Percentiles rank a stretch among this genome's conserved stretches.
Evolutionary conservation across 2,113 vertebrate genomes (phyloP).

Genomic region (Elanus axillaris): DNA sequence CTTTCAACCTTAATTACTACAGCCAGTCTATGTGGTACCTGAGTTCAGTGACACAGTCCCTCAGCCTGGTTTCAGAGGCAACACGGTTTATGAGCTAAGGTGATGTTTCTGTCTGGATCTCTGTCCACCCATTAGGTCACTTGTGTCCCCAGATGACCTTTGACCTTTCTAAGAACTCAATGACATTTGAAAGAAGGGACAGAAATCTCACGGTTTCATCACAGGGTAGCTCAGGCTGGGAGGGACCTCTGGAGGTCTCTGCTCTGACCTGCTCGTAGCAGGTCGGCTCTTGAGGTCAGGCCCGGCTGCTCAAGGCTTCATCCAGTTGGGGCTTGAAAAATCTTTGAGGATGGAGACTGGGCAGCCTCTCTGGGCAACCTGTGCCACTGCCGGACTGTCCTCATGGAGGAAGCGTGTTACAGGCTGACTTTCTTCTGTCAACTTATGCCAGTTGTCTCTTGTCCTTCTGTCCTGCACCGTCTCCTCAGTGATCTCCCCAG

Average conservation of each 20-base stretch:
- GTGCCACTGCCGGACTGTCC: too few relatives aligned
- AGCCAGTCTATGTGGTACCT: neutral
- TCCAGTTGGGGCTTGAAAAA: neutral
- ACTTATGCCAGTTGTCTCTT: neutral
- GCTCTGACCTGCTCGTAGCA: neutral
- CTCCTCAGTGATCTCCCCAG: neutral
- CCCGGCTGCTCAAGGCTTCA: neutral
- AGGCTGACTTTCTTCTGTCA: neutral
- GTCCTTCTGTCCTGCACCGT: neutral
- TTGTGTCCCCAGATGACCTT: neutral
- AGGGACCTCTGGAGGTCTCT: neutral
- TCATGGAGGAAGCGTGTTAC: rapidly evolving
- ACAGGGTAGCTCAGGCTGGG: neutral
- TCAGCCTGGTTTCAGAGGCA: neutral
- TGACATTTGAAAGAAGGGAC: neutral
- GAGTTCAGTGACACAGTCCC: neutral
- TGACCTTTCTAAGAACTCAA: neutral
- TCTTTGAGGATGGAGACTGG: neutral
- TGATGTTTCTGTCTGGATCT: neutral
- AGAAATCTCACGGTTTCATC: neutral
- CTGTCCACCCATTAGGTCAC: neutral
- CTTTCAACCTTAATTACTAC: conserved; percentile 25
- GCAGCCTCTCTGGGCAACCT: neutral
- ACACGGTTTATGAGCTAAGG: neutral
- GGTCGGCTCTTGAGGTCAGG: neutral